These are phyloP conservation scores for Podarcis muralis DNA, from an alignment of 2,113 vertebrate genomes.

Conservation along the genomic window DNA sequence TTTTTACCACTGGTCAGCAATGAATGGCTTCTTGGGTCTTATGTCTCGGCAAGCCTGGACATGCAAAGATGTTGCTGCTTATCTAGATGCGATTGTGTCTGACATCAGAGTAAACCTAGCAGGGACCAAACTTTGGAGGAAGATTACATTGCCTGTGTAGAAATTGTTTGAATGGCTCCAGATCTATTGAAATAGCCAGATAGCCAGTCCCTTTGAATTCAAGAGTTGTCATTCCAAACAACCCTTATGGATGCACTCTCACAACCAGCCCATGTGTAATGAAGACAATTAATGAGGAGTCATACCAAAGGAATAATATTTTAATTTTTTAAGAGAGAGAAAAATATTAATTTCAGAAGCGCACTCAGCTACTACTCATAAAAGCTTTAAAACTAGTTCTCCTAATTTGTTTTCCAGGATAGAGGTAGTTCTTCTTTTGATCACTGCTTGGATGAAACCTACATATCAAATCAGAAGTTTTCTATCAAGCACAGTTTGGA, in stretches of 20 bases:
- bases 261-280: background rate
- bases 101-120: background rate
- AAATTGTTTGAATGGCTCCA: background rate
- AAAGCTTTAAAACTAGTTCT: slow-evolving; percentile 46
- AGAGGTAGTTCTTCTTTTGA: slow-evolving; percentile 30
- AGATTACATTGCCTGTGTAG: background rate
- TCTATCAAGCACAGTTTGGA: slow-evolving; percentile 56
- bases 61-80: background rate
- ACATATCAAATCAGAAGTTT: slow-evolving; percentile 52
- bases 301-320: background rate
- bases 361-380: slow-evolving; percentile 36
- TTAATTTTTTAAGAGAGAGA: background rate
- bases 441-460: slow-evolving; percentile 46
- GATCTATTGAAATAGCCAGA: background rate
- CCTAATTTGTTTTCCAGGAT: slow-evolving; percentile 9
- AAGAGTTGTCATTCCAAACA: background rate
- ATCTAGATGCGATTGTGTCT: background rate
- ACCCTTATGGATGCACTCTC: background rate
- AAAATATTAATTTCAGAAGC: slow-evolving; percentile 50
- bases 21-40: background rate
- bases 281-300: slow-evolving; percentile 21
- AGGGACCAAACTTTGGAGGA: background rate
- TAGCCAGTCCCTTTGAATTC: background rate
- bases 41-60: background rate
- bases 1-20: background rate